Evolutionary conservation across 2,888 invertebrate species (phyloP).

Genomic region (Aporophyla lueneburgensis): DNA sequence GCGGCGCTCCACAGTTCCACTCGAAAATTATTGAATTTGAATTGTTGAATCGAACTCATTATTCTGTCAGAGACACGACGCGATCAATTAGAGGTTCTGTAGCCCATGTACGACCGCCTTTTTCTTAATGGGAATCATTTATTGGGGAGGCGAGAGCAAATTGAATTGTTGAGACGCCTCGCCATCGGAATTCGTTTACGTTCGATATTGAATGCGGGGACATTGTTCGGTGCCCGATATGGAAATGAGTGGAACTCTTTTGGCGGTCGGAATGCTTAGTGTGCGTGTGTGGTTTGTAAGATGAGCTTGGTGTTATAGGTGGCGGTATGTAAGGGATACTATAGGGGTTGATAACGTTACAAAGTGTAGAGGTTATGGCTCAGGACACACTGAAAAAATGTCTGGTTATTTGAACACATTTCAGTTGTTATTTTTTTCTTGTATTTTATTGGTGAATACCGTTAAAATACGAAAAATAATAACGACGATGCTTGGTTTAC

Average conservation of each 20-base stretch:
- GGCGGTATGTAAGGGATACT: neutral
- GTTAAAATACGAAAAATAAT: no score
- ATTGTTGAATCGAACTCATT: conserved; percentile 74
- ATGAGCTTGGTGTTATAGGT: conserved; percentile 38
- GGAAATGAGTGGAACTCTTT: conserved; percentile 71
- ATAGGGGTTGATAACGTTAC: neutral
- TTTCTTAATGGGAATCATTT: conserved; percentile 80
- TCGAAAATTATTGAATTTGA: conserved; percentile 73
- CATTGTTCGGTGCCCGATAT: conserved; percentile 70
- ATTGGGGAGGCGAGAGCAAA: conserved; percentile 75
- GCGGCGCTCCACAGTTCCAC: conserved; percentile 41
- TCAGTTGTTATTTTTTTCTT: neutral
- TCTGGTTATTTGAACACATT: neutral
- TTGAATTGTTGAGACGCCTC: conserved; percentile 77
- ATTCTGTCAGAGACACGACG: conserved; percentile 76
- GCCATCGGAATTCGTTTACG: conserved; percentile 79
- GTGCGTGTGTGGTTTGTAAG: conserved; percentile 56
- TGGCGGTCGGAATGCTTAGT: conserved; percentile 64
- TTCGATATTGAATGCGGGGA: conserved; percentile 66
- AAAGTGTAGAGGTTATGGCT: neutral
- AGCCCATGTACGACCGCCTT: conserved; percentile 78
- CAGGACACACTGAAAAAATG: no score
- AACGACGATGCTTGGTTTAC: neutral
- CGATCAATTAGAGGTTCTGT: conserved; percentile 79
- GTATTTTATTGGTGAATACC: neutral